A percentile compares a stretch with the other conserved stretches of the same genome.
These are phyloP conservation scores for Saccostrea cuccullata DNA, from an alignment of 1,140 invertebrate genomes.

Conservation along the genomic window DNA sequence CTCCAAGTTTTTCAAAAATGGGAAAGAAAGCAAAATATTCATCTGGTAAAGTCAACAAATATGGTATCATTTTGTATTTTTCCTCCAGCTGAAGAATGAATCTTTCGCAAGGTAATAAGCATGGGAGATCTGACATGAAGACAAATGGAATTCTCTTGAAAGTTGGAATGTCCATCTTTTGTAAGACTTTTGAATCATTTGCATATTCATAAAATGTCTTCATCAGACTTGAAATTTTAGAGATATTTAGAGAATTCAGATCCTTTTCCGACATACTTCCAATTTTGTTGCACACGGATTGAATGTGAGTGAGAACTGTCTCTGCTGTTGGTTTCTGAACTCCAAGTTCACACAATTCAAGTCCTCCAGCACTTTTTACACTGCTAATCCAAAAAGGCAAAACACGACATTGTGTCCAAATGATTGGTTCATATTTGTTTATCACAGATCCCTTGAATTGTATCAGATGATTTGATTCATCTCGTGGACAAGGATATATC, in stretches of 20 bases:
- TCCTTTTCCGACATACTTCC: neutral
- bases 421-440: neutral
- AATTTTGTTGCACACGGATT: neutral
- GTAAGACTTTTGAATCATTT: neutral
- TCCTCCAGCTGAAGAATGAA: neutral
- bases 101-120: neutral
- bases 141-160: conserved; percentile 5
- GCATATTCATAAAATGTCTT: conserved; percentile 10
- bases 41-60: neutral
- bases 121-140: neutral
- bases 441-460: neutral
- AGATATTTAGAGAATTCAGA: neutral
- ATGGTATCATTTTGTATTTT: neutral
- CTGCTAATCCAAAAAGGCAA: neutral
- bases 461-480: neutral
- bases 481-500: neutral
- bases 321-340: neutral
- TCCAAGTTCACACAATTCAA: neutral
- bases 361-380: neutral
- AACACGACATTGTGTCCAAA: neutral
- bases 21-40: neutral
- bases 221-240: neutral
- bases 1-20: neutral
- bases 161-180: neutral
- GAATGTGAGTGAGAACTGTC: neutral